These are phyloP conservation scores for Eremophila alpestris DNA, from an alignment of 2,797 vertebrate genomes.

Conservation along the genomic window DNA sequence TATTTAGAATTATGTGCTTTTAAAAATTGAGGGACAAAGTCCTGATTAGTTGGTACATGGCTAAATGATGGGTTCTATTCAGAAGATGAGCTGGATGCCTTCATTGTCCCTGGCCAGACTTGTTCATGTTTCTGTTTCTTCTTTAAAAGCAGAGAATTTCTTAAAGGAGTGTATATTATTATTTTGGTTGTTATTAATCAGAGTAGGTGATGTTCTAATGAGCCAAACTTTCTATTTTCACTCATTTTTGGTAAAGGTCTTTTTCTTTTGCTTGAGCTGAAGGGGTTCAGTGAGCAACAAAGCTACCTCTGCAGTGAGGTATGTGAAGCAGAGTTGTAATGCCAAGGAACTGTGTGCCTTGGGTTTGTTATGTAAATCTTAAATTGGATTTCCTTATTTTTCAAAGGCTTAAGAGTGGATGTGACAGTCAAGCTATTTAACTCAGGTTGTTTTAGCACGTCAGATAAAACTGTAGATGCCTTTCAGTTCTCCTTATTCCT, in stretches of 20 bases:
- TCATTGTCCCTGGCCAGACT: not conserved
- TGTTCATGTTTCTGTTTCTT: not conserved
- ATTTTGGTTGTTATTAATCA: not conserved
- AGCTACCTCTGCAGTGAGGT: not conserved
- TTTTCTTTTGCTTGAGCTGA: not conserved
- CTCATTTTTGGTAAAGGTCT: not conserved
- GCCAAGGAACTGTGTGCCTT: not conserved
- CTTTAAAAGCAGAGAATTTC: not conserved
- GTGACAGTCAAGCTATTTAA: not conserved
- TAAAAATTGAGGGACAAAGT: not conserved
- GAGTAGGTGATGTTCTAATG: not conserved
- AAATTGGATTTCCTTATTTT: slow-evolving; percentile 20
- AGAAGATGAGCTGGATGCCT: not conserved
- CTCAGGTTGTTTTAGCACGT: not conserved
- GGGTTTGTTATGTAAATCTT: slow-evolving; percentile 1
- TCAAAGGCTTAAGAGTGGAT: not conserved
- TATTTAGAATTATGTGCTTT: slow-evolving; percentile 22
- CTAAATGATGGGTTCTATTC: not conserved
- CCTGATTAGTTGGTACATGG: not conserved
- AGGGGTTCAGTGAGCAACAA: not conserved
- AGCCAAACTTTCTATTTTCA: not conserved
- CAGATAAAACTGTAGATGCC: not conserved
- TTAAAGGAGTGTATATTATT: not conserved
- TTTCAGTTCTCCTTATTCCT: slow-evolving; percentile 3
- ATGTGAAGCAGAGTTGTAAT: not conserved